A percentile compares a stretch with the other conserved stretches of the same genome.
Conservation (phyloP, 1,140 invertebrate species). For the Antheraea pernyi region DNA sequence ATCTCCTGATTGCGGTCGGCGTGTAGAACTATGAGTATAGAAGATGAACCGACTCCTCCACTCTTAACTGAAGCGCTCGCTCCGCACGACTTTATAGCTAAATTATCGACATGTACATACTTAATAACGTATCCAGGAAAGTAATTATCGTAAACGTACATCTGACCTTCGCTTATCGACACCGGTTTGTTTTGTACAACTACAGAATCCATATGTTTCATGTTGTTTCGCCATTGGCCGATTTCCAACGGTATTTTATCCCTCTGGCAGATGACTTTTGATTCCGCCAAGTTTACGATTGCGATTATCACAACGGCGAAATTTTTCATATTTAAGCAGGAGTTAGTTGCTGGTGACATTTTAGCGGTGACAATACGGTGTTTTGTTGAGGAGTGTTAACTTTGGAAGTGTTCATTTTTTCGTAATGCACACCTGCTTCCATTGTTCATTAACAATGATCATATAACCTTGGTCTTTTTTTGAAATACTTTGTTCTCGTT, state of each 20-base stretch:
- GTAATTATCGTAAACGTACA: constrained; percentile 64
- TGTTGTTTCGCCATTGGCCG: constrained; percentile 45
- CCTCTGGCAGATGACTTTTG: constrained; percentile 42
- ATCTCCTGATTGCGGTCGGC: constrained; percentile 56
- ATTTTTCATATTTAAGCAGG: background rate
- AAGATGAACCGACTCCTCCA: constrained; percentile 46
- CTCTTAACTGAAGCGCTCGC: constrained; percentile 48
- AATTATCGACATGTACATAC: constrained; percentile 62
- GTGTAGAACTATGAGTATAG: constrained; percentile 51
- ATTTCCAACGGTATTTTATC: constrained; percentile 52
- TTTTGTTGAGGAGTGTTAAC: background rate
- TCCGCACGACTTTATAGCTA: constrained; percentile 55
- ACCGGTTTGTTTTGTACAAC: constrained; percentile 57
- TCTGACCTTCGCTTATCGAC: constrained; percentile 51
- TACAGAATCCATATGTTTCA: constrained; percentile 55
- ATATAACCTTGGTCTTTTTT: background rate
- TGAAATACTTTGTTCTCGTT: background rate
- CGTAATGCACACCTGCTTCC: constrained; percentile 4
- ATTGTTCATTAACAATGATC: constrained; percentile 6
- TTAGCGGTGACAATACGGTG: background rate
- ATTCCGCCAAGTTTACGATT: constrained; percentile 3
- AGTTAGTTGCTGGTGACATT: background rate
- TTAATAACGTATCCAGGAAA: constrained; percentile 54
- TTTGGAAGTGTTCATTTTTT: background rate
- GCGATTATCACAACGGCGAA: background rate